Conservation (phyloP, 2,797 vertebrate species). For the Pangasius djambal region DNA sequence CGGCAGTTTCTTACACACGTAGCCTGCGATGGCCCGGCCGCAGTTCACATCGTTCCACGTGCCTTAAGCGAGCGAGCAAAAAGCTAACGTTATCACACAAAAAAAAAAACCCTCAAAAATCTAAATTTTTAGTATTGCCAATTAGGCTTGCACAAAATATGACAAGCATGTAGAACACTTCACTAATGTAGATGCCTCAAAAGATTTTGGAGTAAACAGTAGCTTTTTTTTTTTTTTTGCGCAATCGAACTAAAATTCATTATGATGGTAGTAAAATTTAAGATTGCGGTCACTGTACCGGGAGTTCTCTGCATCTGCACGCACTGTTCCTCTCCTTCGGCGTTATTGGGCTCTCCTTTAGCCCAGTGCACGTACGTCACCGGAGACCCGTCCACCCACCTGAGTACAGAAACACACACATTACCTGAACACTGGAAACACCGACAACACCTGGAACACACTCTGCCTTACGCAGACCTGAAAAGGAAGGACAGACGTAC, state of each 20-base stretch:
- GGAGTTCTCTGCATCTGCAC: slow-evolving; percentile 77
- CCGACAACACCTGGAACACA: background rate
- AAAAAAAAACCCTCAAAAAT: background rate
- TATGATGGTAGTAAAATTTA: background rate
- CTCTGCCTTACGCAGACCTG: no score
- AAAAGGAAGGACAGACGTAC: slow-evolving; percentile 59
- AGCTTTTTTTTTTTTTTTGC: no score
- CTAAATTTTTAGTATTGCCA: background rate
- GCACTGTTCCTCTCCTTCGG: slow-evolving; percentile 79
- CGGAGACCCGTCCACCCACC: slow-evolving; percentile 76
- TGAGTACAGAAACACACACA: slow-evolving; percentile 50
- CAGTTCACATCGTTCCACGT: slow-evolving; percentile 83
- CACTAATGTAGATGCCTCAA: background rate
- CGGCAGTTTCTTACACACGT: slow-evolving; percentile 79
- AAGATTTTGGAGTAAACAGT: background rate
- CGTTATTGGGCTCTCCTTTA: slow-evolving; percentile 78
- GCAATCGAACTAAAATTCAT: background rate
- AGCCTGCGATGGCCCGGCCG: slow-evolving; percentile 71
- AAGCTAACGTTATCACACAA: background rate
- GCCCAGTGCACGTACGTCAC: slow-evolving; percentile 76
- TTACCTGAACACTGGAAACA: background rate
- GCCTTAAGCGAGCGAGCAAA: slow-evolving; percentile 58
- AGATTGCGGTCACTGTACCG: slow-evolving; percentile 63
- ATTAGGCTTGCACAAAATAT: background rate
- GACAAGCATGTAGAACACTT: background rate